Base-by-base conservation (phyloP, 2,113 vertebrate species). In the Cebus imitator region DNA sequence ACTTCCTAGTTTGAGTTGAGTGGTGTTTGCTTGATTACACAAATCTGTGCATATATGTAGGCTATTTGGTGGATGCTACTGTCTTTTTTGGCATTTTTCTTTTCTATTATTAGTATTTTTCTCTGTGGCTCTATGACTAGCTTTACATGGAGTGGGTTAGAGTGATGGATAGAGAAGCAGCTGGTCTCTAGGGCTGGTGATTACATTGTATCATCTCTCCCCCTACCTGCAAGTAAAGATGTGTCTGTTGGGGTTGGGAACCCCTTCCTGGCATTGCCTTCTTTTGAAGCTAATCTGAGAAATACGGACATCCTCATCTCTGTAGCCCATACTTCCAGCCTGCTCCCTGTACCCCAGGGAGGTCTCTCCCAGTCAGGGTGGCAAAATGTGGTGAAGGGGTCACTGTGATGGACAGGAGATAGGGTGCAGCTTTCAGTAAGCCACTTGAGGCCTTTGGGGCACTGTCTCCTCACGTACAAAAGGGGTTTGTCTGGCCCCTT, bases 271-370 rank as follows among this genome's bases (percentile, higher is more conserved):
- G 30, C 3, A 75, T 75, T 90, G 84, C 14, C 18, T 66, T 61
- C 30, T 79, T 72, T 93, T 16, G 25, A 86, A 82, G 50, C 16
- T 78, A 40, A 93, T 81, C 57, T 64, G 70, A 81, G 45, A 86
- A 94, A 79, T 12, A 32, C 1, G 8, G 50, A 64, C 32, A n/a
- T 2, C 4, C 5, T 35, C 1, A 4, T 64, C 8, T 80, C 57
- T 35, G 10, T 20, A 55, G 16, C 72, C 91, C 55, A 43, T 35
- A 13, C 23, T 76, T 96, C 21, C 18, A 35, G 35, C 14, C 58
- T 43, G 12, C 17, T 8, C 9, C 8, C 12, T 5, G 6, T 64
- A 30, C 18, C 14, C 16, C 0, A 25, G 32, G 32, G 45, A 50
- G 14, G 0, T 9, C 37, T 83, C n/a, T 81, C 76, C 72, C 8